Evolutionary conservation across 2,888 invertebrate species (phyloP), one percentile per base, ranked within the genome.

Genomic region (Amitus sp.): DNA sequence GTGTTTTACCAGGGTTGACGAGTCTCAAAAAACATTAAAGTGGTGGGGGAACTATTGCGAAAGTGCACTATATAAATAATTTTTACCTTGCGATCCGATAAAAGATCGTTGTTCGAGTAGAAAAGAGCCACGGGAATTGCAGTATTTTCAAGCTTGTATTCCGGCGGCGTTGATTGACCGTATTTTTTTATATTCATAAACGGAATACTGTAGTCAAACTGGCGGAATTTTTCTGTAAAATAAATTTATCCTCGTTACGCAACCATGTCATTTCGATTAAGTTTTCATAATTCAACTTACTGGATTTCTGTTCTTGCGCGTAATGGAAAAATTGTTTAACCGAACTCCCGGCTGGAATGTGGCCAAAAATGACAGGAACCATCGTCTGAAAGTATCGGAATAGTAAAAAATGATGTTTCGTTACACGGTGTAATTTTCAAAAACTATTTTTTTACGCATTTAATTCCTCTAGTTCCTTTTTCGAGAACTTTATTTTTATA

Each of bases 271-370:
- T n/a, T n/a, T n/a, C n/a, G n/a, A n/a, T n/a, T n/a, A n/a, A n/a
- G n/a, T n/a, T n/a, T n/a, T n/a, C n/a, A n/a, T n/a, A n/a, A n/a
- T n/a, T n/a, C n/a, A 20, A 37, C 27, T 48, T 18, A 64, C 63
- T 64, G 23, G 63, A 64, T 53, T 30, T 59, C 9, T 46, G 47
- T 50, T 60, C 63, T 82, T 94, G 94, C 0, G 85, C 88, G 73
- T 87, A 93, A 79, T 94, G 94, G 4, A 88, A 82, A 6, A 93
- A 77, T 77, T 92, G 91, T 71, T 87, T 86, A 1, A 87, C 85
- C 0, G 92, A 86, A 0, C 88, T 84, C 2, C 92, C 92, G 0
- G 91, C 90, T 0, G 92, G 92, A 0, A 85, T 80, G 68, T 91
- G 90, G 0, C 86, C 87, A 10, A 89, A 72, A 57, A 90, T 87